Evolutionary conservation across 2,797 vertebrate genomes (phyloP).

Genomic region (Ammospiza maritima): DNA sequence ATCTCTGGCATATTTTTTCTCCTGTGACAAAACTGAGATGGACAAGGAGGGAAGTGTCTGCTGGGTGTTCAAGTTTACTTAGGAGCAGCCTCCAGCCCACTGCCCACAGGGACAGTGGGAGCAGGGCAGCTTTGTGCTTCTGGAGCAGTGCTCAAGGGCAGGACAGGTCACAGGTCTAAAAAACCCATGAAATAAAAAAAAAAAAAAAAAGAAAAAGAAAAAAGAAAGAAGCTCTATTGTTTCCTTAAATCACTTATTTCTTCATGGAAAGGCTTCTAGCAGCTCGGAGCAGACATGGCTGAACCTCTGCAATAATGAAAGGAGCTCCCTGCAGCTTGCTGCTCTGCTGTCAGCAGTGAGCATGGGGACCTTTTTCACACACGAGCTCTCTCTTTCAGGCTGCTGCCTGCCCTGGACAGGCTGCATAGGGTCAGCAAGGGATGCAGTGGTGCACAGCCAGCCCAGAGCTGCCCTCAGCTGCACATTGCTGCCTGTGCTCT

Average conservation of each 20-base stretch:
- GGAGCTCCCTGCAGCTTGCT: not conserved
- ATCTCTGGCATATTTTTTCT: not conserved
- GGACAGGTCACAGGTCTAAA: not conserved
- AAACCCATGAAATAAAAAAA: not conserved
- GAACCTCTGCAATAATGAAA: not conserved
- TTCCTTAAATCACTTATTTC: not conserved
- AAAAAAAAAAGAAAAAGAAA: not conserved
- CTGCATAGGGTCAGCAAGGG: not conserved
- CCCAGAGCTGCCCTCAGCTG: not conserved
- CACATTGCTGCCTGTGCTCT: rapidly evolving
- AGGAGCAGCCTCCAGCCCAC: not conserved
- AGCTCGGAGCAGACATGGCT: not conserved
- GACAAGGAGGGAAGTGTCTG: not conserved
- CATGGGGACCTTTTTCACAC: rapidly evolving
- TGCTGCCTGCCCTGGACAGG: not conserved
- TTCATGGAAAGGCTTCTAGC: not conserved
- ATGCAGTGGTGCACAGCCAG: not conserved
- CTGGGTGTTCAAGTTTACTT: not conserved
- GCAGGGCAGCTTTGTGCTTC: not conserved
- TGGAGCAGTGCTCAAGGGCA: not conserved
- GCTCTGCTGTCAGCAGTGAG: not conserved
- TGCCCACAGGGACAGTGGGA: not conserved
- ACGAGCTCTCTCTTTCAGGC: rapidly evolving
- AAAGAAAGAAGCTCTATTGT: rapidly evolving
- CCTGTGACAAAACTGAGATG: not conserved